phyloP scores from a whole-genome alignment of 23 tunicate species.

The Styela clava region DNA sequence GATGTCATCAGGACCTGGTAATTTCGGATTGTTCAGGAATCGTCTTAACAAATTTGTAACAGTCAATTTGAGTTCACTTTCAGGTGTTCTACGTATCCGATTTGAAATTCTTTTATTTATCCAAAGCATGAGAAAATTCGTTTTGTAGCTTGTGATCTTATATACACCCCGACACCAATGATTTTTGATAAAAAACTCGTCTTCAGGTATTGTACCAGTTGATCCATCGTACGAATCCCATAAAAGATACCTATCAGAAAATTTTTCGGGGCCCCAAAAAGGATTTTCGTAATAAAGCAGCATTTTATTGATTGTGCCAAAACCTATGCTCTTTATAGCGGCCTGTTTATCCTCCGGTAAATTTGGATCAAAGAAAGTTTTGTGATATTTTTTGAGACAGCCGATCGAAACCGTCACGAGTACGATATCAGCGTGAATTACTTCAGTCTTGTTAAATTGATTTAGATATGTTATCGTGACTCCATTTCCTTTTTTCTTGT shows the following conservation, averaged over 20 bases:
- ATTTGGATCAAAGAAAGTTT: slow-evolving; percentile 28
- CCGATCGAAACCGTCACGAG: slow-evolving; percentile 58
- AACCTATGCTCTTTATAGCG: slow-evolving; percentile 31
- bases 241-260: background rate
- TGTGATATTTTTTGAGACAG: slow-evolving; percentile 23
- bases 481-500: background rate
- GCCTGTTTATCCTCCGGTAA: slow-evolving; percentile 20
- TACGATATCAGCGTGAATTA: slow-evolving; percentile 50
- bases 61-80: background rate
- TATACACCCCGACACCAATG: background rate
- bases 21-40: background rate
- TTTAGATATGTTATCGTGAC: background rate
- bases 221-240: slow-evolving; percentile 1
- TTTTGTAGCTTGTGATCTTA: background rate
- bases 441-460: background rate
- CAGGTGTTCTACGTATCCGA: background rate
- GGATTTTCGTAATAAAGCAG: slow-evolving; percentile 36
- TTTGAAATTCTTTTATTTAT: background rate
- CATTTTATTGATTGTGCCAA: slow-evolving; percentile 34
- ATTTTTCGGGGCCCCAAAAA: slow-evolving; percentile 30
- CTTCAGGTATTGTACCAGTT: too few species aligned
- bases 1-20: slow-evolving; percentile 30
- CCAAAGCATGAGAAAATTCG: slow-evolving; percentile 4
- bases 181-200: background rate
- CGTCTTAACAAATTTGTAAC: slow-evolving; percentile 5